Evolutionary conservation across 2,797 vertebrate genomes (phyloP).

Genomic region (Poecilia picta): DNA sequence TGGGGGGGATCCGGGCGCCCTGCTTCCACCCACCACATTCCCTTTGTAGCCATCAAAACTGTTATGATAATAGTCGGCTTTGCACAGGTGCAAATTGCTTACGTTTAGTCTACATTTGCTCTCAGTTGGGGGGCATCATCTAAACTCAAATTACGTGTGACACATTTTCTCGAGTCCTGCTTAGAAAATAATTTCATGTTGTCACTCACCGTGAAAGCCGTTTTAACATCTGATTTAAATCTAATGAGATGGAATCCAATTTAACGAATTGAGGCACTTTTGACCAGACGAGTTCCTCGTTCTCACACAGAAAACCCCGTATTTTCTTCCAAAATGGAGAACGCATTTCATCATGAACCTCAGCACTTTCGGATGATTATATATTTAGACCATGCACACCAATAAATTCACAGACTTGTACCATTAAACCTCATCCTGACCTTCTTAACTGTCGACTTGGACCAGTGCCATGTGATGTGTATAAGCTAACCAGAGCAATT

Average conservation of each 20-base stretch:
- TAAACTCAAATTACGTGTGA: conserved; percentile 53
- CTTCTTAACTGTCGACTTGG: conserved; percentile 69
- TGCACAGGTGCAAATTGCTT: conserved; percentile 81
- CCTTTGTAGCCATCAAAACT: conserved; percentile 72
- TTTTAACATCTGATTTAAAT: conserved; percentile 1
- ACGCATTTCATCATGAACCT: conserved; percentile 30
- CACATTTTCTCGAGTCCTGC: conserved; percentile 36
- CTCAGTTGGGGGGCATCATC: conserved; percentile 53
- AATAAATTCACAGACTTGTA: conserved; percentile 54
- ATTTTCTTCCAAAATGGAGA: conserved; percentile 38
- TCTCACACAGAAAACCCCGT: conserved; percentile 15
- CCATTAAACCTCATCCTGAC: conserved; percentile 75
- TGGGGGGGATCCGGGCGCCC: conserved; percentile 73
- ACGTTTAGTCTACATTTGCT: conserved; percentile 68
- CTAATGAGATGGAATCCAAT: neutral
- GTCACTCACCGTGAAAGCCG: neutral
- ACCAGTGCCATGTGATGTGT: conserved; percentile 82
- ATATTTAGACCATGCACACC: conserved; percentile 62
- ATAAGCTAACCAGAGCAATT: conserved; percentile 88
- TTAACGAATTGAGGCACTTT: neutral
- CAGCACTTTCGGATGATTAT: conserved; percentile 31
- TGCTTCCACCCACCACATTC: conserved; percentile 69
- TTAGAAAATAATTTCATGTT: conserved; percentile 15
- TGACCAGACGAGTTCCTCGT: conserved; percentile 15
- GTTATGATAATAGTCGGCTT: conserved; percentile 74